Conservation (phyloP, 1,140 invertebrate genomes). For the Papilio xuthus region DNA sequence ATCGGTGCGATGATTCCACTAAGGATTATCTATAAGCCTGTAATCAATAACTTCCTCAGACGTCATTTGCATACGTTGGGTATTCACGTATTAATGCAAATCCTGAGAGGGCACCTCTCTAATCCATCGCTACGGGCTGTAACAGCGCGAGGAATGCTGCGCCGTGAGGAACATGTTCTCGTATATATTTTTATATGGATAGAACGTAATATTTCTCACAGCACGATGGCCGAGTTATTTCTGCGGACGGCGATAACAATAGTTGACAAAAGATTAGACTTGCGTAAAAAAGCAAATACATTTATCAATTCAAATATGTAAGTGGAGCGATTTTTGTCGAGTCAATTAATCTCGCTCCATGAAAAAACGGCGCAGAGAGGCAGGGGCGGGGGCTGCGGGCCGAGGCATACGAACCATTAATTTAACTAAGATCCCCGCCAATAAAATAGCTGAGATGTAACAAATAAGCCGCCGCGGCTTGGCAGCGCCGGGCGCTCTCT, state of each 20-base stretch:
- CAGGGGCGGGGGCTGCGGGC: background rate
- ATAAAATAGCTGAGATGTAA: conserved; percentile 28
- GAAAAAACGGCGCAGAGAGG: background rate
- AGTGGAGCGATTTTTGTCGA: conserved; percentile 3
- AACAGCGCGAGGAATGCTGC: too few relatives aligned
- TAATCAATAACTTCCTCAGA: background rate
- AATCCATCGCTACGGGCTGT: background rate
- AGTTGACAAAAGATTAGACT: background rate
- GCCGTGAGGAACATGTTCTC: too few relatives aligned
- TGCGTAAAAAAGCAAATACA: background rate
- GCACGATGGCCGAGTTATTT: background rate
- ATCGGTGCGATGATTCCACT: background rate
- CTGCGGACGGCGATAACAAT: background rate
- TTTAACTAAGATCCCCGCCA: conserved; percentile 20
- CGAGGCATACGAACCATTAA: background rate
- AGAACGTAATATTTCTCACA: background rate
- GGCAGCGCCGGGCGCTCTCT: conserved; percentile 2
- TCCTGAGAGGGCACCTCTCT: background rate
- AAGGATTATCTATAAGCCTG: background rate
- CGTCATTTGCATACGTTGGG: background rate
- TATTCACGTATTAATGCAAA: background rate
- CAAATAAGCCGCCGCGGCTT: conserved; percentile 27
- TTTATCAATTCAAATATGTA: conserved; percentile 18
- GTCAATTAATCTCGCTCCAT: background rate
- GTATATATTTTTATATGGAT: background rate